A percentile compares a stretch with the other conserved stretches of the same genome.
These are phyloP conservation scores for Melinaea marsaeus DNA, from an alignment of 2,888 invertebrate species.

Conservation along the genomic window DNA sequence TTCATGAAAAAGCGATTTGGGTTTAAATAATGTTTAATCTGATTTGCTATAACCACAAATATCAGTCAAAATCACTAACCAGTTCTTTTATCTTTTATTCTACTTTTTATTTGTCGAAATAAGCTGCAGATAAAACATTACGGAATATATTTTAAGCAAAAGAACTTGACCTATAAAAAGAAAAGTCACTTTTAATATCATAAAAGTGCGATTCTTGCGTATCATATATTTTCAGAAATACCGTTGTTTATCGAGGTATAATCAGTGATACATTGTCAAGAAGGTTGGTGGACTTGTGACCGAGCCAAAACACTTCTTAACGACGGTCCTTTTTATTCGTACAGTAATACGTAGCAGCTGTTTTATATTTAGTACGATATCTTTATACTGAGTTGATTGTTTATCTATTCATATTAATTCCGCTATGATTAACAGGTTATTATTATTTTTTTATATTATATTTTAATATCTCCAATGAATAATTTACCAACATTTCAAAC, in stretches of 20 bases:
- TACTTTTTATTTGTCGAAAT: too few species aligned
- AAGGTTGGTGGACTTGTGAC: constrained; percentile 29
- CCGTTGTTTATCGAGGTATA: constrained; percentile 1
- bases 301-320: constrained; percentile 24
- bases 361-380: constrained; percentile 5
- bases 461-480: too few species aligned
- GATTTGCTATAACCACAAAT: too few species aligned
- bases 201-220: background rate
- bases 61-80: too few species aligned
- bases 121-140: background rate
- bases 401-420: too few species aligned
- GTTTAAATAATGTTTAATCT: too few species aligned
- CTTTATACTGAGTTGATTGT: background rate
- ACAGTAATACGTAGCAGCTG: constrained; percentile 1
- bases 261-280: constrained; percentile 24
- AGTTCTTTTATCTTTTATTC: too few species aligned
- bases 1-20: too few species aligned
- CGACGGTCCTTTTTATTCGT: constrained; percentile 6
- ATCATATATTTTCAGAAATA: constrained; percentile 5
- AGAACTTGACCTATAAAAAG: constrained; percentile 2
- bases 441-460: too few species aligned
- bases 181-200: background rate
- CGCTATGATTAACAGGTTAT: too few species aligned
- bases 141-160: background rate
- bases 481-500: too few species aligned